Evolutionary conservation across 2,113 vertebrate species (phyloP).

Genomic region (Xenopus laevis): DNA sequence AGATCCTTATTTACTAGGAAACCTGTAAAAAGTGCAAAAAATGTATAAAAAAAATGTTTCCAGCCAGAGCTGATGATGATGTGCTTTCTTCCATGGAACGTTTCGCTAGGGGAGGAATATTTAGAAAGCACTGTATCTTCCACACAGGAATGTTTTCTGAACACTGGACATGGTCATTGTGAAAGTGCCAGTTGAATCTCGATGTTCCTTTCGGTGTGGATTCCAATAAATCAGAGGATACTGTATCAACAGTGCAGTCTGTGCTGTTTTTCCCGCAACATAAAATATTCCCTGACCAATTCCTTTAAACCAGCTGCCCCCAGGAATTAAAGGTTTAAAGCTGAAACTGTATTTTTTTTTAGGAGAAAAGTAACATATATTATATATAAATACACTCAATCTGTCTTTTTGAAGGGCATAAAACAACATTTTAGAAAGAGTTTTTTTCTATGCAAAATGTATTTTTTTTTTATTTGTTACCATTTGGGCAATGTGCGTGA

Average conservation of each 20-base stretch:
- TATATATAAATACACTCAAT: too few relatives aligned
- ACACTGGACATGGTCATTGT: slow-evolving; percentile 1
- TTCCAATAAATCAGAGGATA: slow-evolving; percentile 15
- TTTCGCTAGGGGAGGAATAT: slow-evolving; percentile 3
- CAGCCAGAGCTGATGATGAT: slow-evolving; percentile 3
- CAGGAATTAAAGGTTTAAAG: neutral
- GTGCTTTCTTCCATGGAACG: slow-evolving; percentile 10
- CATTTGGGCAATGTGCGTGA: too few relatives aligned
- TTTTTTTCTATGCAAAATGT: too few relatives aligned
- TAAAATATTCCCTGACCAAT: slow-evolving; percentile 4
- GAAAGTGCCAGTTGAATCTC: slow-evolving; percentile 8
- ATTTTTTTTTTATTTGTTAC: too few relatives aligned
- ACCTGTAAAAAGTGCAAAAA: neutral
- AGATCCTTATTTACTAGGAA: neutral
- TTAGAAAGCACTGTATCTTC: slow-evolving; percentile 9
- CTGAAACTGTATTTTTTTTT: neutral
- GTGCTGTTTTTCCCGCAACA: neutral
- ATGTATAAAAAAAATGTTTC: neutral
- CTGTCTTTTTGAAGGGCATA: too few relatives aligned
- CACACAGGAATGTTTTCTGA: slow-evolving; percentile 15
- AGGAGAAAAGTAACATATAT: too few relatives aligned
- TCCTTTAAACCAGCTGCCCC: neutral
- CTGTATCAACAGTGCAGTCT: slow-evolving; percentile 4
- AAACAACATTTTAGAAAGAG: too few relatives aligned
- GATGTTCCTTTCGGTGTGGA: slow-evolving; percentile 13